Evolutionary conservation across 2,888 invertebrate species (phyloP).

Genomic region (Pyralis farinalis): DNA sequence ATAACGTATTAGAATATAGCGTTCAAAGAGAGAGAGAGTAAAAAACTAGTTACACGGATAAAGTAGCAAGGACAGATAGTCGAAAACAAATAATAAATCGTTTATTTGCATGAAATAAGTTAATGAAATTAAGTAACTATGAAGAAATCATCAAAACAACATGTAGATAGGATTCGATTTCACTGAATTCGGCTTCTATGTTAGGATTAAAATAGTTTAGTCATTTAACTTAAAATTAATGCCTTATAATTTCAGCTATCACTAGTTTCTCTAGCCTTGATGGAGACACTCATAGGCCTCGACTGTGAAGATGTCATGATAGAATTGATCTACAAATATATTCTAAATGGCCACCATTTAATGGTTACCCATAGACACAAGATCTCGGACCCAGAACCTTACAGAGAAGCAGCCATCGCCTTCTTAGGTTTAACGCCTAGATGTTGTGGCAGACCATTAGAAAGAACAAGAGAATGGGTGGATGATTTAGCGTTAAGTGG

Average conservation of each 20-base stretch:
- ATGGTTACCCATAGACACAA: slow-evolving; percentile 47
- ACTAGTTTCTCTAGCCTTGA: slow-evolving; percentile 93
- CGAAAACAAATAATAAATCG: no score
- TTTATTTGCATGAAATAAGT: no score
- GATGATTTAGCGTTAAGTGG: slow-evolving; percentile 60
- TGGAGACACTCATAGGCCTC: slow-evolving; percentile 93
- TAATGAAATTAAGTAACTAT: no score
- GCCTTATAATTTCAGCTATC: slow-evolving; percentile 86
- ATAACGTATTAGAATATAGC: no score
- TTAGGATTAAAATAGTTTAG: no score
- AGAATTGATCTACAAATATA: slow-evolving; percentile 92
- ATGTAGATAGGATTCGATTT: no score
- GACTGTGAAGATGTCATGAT: slow-evolving; percentile 98
- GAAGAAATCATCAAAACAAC: no score
- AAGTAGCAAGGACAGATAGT: no score
- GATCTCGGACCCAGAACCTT: slow-evolving; percentile 54
- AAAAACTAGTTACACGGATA: no score
- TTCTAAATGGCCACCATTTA: slow-evolving; percentile 72
- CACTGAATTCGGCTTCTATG: no score
- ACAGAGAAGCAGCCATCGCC: slow-evolving; percentile 61
- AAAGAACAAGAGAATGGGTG: slow-evolving; percentile 58
- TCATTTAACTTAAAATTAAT: no score
- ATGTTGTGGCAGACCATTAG: slow-evolving; percentile 73
- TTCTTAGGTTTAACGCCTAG: slow-evolving; percentile 80
- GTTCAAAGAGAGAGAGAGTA: no score